A percentile compares a stretch with the other conserved stretches of the same genome.
These are phyloP conservation scores for Chiridota heheva DNA, from an alignment of 35 echinoderm and acorn worm genomes.

Conservation along the genomic window DNA sequence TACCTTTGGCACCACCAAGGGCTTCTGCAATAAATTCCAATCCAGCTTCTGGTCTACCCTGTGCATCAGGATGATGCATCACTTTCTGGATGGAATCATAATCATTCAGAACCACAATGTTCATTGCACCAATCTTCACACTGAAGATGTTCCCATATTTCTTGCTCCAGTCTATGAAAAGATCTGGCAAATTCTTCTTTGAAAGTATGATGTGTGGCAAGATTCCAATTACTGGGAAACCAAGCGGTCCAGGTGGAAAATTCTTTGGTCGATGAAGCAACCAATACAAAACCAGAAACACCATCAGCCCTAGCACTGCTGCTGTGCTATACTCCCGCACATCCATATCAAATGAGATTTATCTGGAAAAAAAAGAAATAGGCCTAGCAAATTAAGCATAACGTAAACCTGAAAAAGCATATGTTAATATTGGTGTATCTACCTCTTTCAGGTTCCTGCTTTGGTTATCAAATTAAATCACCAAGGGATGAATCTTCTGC, in stretches of 20 bases:
- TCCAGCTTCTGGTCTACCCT: conserved; percentile 20
- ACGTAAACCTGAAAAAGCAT: no score
- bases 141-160: conserved; percentile 46
- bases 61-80: conserved; percentile 22
- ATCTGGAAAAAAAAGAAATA: no score
- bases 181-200: neutral
- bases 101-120: conserved; percentile 53
- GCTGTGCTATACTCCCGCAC: no score
- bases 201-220: conserved; percentile 12
- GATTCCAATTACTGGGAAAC: conserved; percentile 31
- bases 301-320: no score
- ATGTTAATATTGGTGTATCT: no score
- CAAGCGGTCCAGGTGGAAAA: conserved; percentile 43
- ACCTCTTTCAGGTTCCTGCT: no score
- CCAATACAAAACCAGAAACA: conserved; percentile 5
- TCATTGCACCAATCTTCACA: conserved; percentile 20
- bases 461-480: no score
- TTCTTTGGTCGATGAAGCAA: conserved; percentile 12
- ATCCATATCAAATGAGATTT: no score
- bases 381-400: no score
- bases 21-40: no score
- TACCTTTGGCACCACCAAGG: no score
- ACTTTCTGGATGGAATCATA: conserved; percentile 31
- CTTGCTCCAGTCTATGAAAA: neutral
- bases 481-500: no score